Evolutionary conservation across 64 coral and sea anemone genomes (phyloP).

Genomic region (Porites australiensis): DNA sequence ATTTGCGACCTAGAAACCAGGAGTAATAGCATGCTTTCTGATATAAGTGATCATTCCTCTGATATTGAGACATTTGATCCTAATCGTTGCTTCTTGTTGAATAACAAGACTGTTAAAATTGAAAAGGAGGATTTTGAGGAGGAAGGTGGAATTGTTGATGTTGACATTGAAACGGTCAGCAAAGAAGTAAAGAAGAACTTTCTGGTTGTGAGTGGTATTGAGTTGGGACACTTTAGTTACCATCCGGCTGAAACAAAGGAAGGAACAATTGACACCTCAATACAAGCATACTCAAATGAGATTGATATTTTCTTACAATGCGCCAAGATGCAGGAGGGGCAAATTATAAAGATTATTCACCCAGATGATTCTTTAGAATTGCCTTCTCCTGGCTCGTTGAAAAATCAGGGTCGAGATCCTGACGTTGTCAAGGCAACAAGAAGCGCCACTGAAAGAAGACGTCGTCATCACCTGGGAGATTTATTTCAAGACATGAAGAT

Average conservation of each 20-base stretch:
- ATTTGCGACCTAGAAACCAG: background rate
- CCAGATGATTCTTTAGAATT: constrained; percentile 63
- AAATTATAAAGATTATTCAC: constrained; percentile 79
- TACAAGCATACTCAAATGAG: constrained; percentile 86
- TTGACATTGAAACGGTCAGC: constrained; percentile 67
- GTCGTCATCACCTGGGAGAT: constrained; percentile 79
- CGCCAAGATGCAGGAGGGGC: constrained; percentile 68
- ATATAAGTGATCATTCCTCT: constrained; percentile 41
- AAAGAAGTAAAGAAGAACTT: constrained; percentile 59
- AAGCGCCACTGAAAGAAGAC: constrained; percentile 85
- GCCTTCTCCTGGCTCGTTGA: constrained; percentile 2
- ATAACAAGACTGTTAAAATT: constrained; percentile 81
- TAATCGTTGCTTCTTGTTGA: constrained; percentile 41
- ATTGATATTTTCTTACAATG: constrained; percentile 91
- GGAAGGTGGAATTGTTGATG: constrained; percentile 44
- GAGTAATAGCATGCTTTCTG: constrained; percentile 23
- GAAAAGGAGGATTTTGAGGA: constrained; percentile 22
- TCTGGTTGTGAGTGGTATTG: constrained; percentile 63
- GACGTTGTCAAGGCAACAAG: constrained; percentile 75
- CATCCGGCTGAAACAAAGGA: constrained; percentile 72
- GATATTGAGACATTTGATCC: background rate
- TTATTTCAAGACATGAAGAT: constrained; percentile 75
- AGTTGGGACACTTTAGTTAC: constrained; percentile 62
- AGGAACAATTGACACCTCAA: constrained; percentile 83
- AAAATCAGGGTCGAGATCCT: constrained; percentile 43